Conservation (phyloP, 2,113 vertebrate species). For the Alectura lathami region DNA sequence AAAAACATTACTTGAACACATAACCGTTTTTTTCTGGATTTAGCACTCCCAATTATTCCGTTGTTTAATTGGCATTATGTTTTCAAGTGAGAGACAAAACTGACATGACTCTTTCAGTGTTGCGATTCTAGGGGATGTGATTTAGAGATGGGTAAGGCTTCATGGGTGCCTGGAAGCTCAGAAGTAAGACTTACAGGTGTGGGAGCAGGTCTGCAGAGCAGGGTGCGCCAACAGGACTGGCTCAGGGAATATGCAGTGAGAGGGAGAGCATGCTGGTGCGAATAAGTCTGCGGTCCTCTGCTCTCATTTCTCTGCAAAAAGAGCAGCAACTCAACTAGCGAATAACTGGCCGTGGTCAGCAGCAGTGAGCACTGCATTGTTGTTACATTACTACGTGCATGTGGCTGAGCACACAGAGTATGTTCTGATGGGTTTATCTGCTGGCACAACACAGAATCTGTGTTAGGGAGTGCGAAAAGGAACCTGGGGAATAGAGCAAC, state of each 20-base stretch:
- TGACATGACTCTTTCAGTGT: background rate
- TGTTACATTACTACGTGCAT: fast-evolving
- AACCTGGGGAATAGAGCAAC: background rate
- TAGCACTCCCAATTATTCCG: background rate
- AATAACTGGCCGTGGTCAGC: background rate
- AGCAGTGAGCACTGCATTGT: background rate
- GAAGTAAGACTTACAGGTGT: no score
- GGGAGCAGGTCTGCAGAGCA: background rate
- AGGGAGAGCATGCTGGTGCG: background rate
- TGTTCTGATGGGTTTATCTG: background rate
- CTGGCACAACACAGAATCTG: fast-evolving
- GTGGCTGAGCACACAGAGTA: background rate
- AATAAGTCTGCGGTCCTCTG: no score
- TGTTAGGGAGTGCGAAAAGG: background rate
- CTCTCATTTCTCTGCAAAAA: background rate
- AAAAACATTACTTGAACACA: slow-evolving; percentile 50
- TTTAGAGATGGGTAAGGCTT: background rate
- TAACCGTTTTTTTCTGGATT: slow-evolving; percentile 18
- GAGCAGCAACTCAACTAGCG: background rate
- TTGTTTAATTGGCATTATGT: background rate
- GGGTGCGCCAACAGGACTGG: background rate
- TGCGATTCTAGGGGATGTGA: background rate
- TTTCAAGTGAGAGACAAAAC: background rate
- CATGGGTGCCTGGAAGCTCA: background rate
- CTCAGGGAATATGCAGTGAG: fast-evolving